Conservation (phyloP, 2,113 vertebrate genomes). For the Edolisoma coerulescens region DNA sequence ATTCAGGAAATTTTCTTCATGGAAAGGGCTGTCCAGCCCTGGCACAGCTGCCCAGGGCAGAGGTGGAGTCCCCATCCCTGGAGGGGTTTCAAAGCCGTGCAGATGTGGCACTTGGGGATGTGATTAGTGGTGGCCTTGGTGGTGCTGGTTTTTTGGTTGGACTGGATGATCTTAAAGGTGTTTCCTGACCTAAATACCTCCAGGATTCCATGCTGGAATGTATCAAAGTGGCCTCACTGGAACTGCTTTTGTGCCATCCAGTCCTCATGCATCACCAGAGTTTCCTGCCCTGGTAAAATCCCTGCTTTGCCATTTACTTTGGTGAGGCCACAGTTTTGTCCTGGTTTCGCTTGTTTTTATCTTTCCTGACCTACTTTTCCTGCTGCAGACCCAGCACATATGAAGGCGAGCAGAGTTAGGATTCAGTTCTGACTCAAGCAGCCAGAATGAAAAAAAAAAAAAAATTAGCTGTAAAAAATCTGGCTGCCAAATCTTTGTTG, state of each 20-base stretch:
- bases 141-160: neutral
- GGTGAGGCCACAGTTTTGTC: neutral
- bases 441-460: neutral
- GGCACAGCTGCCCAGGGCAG: neutral
- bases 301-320: neutral
- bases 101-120: neutral
- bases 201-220: neutral
- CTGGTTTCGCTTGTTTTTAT: neutral
- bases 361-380: constrained; percentile 45
- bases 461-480: constrained; percentile 53
- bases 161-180: neutral
- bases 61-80: neutral
- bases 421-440: constrained; percentile 49
- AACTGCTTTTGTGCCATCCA: neutral
- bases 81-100: accelerated
- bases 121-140: neutral
- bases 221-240: neutral
- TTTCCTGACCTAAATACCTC: neutral
- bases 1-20: neutral
- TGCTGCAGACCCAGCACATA: neutral
- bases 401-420: neutral
- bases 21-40: neutral
- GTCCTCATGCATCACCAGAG: neutral
- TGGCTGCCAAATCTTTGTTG: constrained; percentile 58
- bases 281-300: neutral